Conservation (phyloP, 92 coral and sea anemone genomes). For the Siderastrea siderea region DNA sequence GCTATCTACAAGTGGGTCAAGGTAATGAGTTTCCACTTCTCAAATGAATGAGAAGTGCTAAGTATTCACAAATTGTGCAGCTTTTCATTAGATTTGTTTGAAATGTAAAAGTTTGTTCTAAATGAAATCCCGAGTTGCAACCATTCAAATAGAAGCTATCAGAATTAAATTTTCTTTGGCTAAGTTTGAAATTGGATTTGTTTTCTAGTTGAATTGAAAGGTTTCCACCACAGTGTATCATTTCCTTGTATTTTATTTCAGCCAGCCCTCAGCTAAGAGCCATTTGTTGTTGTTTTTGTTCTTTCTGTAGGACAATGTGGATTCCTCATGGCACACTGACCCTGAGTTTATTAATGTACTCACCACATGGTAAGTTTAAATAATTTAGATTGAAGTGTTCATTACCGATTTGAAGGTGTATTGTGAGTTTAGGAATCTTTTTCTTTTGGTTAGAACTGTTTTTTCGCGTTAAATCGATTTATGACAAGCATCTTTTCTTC, state of each 20-base stretch:
- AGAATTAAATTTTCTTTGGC: too few relatives aligned
- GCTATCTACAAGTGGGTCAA: constrained; percentile 98
- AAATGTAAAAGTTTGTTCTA: too few relatives aligned
- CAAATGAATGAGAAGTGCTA: not conserved
- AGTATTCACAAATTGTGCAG: too few relatives aligned
- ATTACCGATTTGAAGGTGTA: not conserved
- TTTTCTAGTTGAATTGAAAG: too few relatives aligned
- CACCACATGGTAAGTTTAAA: constrained; percentile 85
- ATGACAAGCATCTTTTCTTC: not conserved
- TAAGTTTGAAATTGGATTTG: too few relatives aligned
- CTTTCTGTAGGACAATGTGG: constrained; percentile 82
- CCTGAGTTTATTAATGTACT: constrained; percentile 90
- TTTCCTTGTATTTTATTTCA: not conserved
- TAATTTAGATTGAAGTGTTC: not conserved
- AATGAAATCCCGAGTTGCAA: too few relatives aligned
- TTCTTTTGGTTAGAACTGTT: not conserved
- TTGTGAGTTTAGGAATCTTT: too few relatives aligned
- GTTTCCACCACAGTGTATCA: not conserved
- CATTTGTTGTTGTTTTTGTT: not conserved
- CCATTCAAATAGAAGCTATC: too few relatives aligned
- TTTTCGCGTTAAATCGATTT: not conserved
- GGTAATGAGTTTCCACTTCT: constrained; percentile 22
- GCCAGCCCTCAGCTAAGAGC: not conserved
- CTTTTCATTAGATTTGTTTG: too few relatives aligned
- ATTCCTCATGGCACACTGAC: constrained; percentile 82